phyloP scores from a whole-genome alignment of 1,140 invertebrate species.

The Tetragnatha versicolor region DNA sequence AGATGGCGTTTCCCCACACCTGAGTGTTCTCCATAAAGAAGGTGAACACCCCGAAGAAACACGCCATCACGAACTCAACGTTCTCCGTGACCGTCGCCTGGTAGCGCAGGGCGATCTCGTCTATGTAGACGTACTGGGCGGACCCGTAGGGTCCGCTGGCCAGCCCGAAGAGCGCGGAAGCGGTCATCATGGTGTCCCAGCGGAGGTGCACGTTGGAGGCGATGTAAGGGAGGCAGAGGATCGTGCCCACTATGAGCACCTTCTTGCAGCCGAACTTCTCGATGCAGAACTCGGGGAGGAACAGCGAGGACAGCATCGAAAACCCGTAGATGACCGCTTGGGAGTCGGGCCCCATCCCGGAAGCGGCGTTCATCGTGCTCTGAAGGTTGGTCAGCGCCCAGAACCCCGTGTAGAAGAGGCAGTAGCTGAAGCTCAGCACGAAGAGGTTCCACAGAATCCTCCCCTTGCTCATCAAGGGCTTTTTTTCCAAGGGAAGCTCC shows the following conservation, averaged over 20 bases:
- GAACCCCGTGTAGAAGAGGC: constrained; percentile 47
- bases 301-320: constrained; percentile 57
- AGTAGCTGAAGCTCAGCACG: not conserved
- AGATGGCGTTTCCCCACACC: constrained; percentile 7
- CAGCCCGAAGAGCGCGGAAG: constrained; percentile 64
- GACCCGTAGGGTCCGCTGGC: constrained; percentile 68
- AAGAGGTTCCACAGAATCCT: constrained; percentile 19
- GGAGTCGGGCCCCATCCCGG: constrained; percentile 30
- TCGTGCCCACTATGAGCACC: constrained; percentile 63
- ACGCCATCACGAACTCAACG: constrained; percentile 10
- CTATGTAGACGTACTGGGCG: constrained; percentile 68
- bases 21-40: constrained; percentile 18
- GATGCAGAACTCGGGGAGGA: constrained; percentile 56
- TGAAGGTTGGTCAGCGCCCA: constrained; percentile 43
- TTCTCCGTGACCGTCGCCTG: not conserved
- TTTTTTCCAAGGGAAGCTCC: too few relatives aligned
- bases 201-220: constrained; percentile 63
- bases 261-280: constrained; percentile 63
- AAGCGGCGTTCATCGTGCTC: constrained; percentile 47
- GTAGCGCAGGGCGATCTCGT: constrained; percentile 62
- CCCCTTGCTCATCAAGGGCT: not conserved
- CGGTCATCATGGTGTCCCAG: constrained; percentile 62
- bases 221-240: constrained; percentile 64
- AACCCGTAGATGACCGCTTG: constrained; percentile 62
- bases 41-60: constrained; percentile 12